Percentiles rank a stretch among this genome's conserved stretches.
Conservation (phyloP, 2,113 vertebrate genomes). For the Agapornis roseicollis region DNA sequence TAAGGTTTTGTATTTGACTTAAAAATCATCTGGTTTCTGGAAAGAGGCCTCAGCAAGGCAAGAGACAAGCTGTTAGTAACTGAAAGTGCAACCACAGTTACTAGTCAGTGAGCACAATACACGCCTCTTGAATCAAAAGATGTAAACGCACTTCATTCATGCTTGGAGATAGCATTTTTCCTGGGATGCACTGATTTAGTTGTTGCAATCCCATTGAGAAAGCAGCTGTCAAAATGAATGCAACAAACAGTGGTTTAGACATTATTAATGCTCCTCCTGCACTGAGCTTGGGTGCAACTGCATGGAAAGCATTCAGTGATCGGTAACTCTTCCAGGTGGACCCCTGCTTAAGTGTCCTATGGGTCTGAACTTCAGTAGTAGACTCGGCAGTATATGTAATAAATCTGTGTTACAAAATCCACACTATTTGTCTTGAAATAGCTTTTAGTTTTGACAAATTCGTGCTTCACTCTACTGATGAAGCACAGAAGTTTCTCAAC, state of each 20-base stretch:
- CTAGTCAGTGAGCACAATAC: fast-evolving
- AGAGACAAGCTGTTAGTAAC: background rate
- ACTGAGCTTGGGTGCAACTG: background rate
- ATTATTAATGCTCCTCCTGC: background rate
- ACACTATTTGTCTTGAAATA: background rate
- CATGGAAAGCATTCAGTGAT: background rate
- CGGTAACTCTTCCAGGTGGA: background rate
- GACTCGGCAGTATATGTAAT: background rate
- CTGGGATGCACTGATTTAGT: background rate
- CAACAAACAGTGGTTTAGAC: background rate
- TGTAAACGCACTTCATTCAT: fast-evolving
- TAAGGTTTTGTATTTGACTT: background rate
- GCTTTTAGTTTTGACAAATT: background rate
- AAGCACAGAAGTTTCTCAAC: background rate
- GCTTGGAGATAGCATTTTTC: background rate
- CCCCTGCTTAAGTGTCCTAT: background rate
- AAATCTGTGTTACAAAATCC: background rate
- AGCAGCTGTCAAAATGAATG: background rate
- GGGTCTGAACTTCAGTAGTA: background rate
- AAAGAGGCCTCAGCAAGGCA: background rate
- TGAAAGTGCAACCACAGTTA: background rate
- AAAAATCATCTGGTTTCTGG: background rate
- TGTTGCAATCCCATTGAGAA: background rate
- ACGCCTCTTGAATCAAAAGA: background rate
- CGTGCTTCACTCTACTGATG: background rate